Evolutionary conservation across 2,888 invertebrate genomes (phyloP), one percentile per base, ranked within the genome.

Genomic region (Erannis defoliaria): DNA sequence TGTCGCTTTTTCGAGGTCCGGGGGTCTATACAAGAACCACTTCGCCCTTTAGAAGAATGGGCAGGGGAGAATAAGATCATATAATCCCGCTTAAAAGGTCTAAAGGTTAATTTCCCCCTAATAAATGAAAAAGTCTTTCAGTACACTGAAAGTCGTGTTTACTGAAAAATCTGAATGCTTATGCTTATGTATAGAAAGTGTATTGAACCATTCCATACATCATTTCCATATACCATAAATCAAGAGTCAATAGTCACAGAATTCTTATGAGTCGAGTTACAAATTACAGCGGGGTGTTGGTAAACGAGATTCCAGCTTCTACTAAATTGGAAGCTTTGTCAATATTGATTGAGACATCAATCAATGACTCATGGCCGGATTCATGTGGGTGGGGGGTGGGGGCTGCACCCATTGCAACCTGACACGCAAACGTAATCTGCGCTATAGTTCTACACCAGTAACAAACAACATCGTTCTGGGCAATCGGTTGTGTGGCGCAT

Each of bases 291-390:
- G 14, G 31, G 19, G 16, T 42, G 48, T 48, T 19, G 37, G 42
- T 38, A 57, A 51, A 50, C 29, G 38, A 14, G 33, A 51, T 37
- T 29, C 18, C n/a, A 35, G 21, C 31, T 49, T 8, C 42, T 38
- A n/a, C n/a, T 35, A 18, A 43, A 43, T 49, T 43, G 50, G 42
- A 33, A 57, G 43, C 43, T 33, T 43, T 23, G 42, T 43, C 50
- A 51, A 51, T 51, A 37, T 50, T 43, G 50, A 57, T 57, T 45
- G 57, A 43, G 18, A 51, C 50, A 57, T 57, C 56, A 43, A 50
- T 46, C 43, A 38, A 48, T 54, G 56, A 26, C 23, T 26, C n/a
- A 21, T 37, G 35, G 54, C 40, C 40, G 40, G 26, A 51, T 8
- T 37, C 8, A 23, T 14, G 23, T 1, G 23, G 3, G 6, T n/a